Conservation (phyloP, 2,888 invertebrate genomes). For the Epistrophella euchroma region DNA sequence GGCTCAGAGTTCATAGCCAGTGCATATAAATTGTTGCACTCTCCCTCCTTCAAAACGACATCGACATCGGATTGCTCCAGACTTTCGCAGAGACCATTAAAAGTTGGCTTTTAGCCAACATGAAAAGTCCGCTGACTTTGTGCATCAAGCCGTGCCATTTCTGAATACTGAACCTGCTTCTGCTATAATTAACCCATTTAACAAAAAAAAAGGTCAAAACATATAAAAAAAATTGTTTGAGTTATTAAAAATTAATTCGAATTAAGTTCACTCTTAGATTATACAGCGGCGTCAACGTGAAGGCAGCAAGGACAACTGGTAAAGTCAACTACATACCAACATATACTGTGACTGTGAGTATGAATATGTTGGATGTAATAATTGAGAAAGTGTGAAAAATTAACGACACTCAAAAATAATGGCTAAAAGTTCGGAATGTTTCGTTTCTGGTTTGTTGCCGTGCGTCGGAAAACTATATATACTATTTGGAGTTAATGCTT, state of each 20-base stretch:
- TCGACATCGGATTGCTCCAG: constrained; percentile 17
- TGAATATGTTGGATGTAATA: constrained; percentile 11
- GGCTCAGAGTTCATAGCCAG: constrained; percentile 24
- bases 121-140: constrained; percentile 12
- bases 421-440: constrained; percentile 31
- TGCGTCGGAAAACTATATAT: not conserved
- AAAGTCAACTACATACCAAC: not conserved
- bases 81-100: constrained; percentile 59
- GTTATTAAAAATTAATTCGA: constrained; percentile 62
- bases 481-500: not conserved
- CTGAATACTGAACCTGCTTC: constrained; percentile 34
- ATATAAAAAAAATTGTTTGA: constrained; percentile 18
- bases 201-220: constrained; percentile 24
- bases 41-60: constrained; percentile 42
- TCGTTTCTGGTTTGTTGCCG: not conserved
- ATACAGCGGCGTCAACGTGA: not conserved
- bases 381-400: constrained; percentile 43
- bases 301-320: not conserved
- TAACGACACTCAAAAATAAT: constrained; percentile 36
- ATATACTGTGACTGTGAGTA: not conserved
- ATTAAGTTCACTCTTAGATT: constrained; percentile 41
- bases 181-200: constrained; percentile 65
- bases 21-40: constrained; percentile 62
- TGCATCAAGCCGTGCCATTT: constrained; percentile 23
- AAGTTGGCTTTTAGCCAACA: constrained; percentile 62